A percentile compares a stretch with the other conserved stretches of the same genome.
phyloP scores from a whole-genome alignment of 2,113 vertebrate genomes.

The Alexandromys fortis region DNA sequence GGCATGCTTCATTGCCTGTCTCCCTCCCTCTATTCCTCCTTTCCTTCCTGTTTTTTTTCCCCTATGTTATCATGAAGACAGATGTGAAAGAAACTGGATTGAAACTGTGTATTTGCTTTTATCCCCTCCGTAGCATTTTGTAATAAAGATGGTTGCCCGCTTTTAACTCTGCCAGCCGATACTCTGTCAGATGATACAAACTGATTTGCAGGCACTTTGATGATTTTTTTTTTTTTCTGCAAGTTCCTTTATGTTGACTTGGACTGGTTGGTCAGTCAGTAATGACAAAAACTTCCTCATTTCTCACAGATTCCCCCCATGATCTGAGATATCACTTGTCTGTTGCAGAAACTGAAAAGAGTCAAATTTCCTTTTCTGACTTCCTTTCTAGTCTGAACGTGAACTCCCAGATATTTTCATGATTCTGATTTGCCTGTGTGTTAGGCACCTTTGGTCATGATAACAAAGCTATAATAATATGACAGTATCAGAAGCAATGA shows the following conservation, averaged over 20 bases:
- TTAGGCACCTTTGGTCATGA: not conserved
- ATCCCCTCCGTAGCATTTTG: not conserved
- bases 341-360: not conserved
- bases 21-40: no score
- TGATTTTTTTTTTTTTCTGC: constrained; percentile 20
- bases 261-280: not conserved
- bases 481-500: not conserved
- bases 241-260: not conserved
- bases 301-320: not conserved
- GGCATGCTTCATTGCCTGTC: not conserved
- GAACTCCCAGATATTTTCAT: not conserved
- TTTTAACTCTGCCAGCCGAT: not conserved
- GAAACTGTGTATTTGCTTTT: not conserved
- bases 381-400: not conserved
- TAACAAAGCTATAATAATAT: not conserved
- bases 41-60: not conserved
- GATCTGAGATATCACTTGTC: not conserved
- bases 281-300: not conserved
- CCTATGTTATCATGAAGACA: not conserved
- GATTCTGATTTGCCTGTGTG: not conserved
- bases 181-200: not conserved
- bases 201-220: not conserved
- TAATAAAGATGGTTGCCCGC: not conserved
- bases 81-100: constrained; percentile 7
- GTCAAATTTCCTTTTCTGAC: not conserved